Evolutionary conservation across 2,797 vertebrate genomes (phyloP).

Genomic region (Phalanger gymnotis): DNA sequence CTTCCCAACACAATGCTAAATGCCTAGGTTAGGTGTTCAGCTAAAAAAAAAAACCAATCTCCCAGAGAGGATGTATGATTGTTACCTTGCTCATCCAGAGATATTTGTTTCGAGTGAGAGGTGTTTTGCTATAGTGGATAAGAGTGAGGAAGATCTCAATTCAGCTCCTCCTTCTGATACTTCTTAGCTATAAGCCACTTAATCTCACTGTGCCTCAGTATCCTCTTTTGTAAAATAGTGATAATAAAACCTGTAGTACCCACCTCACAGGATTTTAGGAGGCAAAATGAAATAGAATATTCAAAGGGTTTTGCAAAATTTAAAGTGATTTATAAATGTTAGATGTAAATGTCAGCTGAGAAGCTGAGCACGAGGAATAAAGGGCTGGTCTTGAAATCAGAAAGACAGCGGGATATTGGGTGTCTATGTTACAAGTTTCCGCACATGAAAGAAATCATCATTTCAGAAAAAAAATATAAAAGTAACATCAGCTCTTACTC

Average conservation of each 20-base stretch:
- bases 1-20: background rate
- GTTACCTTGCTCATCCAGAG: background rate
- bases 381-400: background rate
- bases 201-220: background rate
- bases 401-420: background rate
- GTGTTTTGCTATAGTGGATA: background rate
- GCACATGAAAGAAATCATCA: background rate
- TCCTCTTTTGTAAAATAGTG: background rate
- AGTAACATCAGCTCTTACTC: background rate
- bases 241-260: background rate
- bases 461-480: background rate
- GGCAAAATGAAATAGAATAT: background rate
- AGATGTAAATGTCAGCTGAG: background rate
- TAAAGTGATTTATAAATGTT: background rate
- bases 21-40: background rate
- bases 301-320: background rate
- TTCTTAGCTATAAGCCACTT: background rate
- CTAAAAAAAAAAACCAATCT: background rate
- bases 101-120: background rate
- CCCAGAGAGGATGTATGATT: background rate
- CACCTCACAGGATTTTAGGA: background rate
- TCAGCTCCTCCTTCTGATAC: background rate
- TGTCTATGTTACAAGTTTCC: background rate
- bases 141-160: background rate
- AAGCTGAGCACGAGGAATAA: background rate